phyloP scores from a whole-genome alignment of 2,797 vertebrate genomes.

The Urophycis tenuis region DNA sequence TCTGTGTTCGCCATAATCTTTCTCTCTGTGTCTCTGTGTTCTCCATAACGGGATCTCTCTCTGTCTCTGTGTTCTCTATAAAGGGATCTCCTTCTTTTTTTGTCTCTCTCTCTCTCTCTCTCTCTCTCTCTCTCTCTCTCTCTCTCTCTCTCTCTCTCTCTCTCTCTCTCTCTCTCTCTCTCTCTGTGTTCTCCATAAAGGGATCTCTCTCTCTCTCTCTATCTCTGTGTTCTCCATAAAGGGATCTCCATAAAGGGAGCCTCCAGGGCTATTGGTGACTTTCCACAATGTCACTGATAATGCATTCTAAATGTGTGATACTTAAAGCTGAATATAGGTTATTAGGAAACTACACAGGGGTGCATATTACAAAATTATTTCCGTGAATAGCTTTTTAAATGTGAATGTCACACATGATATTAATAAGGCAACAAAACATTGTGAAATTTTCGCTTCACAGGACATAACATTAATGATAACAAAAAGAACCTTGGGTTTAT shows the following conservation, averaged over 20 bases:
- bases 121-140: no score
- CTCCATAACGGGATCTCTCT: no score
- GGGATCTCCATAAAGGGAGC: not conserved
- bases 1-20: no score
- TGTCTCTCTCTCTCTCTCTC: no score
- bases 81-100: no score
- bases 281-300: constrained; percentile 60
- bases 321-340: constrained; percentile 17
- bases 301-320: constrained; percentile 42
- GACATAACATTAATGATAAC: not conserved
- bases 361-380: not conserved
- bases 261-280: constrained; percentile 56
- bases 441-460: not conserved
- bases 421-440: not conserved
- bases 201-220: not conserved
- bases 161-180: no score
- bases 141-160: no score
- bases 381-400: not conserved
- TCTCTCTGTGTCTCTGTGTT: no score
- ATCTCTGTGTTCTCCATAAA: not conserved
- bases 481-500: not conserved
- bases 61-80: no score
- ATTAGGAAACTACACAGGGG: constrained; percentile 3
- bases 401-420: not conserved
- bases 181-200: no score